Evolutionary conservation across 2,797 vertebrate species (phyloP).

Genomic region (Oreortyx pictus): DNA sequence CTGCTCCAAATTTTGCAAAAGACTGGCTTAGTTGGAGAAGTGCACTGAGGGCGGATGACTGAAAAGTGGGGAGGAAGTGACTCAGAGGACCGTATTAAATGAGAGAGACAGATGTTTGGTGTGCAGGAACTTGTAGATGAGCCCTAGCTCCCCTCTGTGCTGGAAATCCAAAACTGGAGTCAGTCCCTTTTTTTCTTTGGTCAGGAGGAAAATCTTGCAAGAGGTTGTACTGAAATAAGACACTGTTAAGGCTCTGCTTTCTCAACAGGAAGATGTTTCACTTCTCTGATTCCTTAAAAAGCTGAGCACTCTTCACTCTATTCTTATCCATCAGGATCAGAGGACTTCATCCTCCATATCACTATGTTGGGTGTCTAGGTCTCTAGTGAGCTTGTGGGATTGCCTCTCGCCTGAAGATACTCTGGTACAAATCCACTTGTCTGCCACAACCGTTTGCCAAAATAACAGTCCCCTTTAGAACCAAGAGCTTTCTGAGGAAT

Average conservation of each 20-base stretch:
- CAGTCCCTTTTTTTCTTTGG: not conserved
- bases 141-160: not conserved
- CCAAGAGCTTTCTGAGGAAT: not conserved
- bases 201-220: not conserved
- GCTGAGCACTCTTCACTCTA: not conserved
- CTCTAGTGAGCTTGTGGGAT: not conserved
- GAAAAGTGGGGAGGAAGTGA: constrained; percentile 43
- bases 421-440: not conserved
- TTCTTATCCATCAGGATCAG: not conserved
- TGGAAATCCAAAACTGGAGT: not conserved
- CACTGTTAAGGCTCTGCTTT: not conserved
- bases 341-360: not conserved
- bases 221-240: not conserved
- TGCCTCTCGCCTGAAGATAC: not conserved
- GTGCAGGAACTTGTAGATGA: not conserved
- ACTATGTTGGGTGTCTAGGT: not conserved
- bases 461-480: not conserved
- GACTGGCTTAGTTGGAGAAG: not conserved
- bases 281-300: not conserved
- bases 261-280: not conserved
- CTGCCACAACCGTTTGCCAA: not conserved
- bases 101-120: not conserved
- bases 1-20: not conserved
- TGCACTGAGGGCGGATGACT: not conserved
- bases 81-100: constrained; percentile 9